These are phyloP conservation scores for Salpingus planirostris DNA, from an alignment of 2,888 invertebrate species.

Conservation along the genomic window DNA sequence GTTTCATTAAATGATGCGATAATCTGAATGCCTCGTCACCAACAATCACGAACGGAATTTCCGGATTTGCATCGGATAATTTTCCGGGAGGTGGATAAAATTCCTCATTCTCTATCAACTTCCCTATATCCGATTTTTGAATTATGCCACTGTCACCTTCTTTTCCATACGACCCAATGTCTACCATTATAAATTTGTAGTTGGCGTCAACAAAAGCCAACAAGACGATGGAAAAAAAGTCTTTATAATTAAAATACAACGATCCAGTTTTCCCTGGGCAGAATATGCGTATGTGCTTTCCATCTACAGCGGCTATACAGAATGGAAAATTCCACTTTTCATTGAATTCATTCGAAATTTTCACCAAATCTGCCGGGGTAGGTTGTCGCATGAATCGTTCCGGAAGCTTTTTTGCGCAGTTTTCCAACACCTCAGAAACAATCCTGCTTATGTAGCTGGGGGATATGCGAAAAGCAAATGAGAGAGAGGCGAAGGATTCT, in stretches of 20 bases:
- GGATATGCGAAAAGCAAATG: neutral
- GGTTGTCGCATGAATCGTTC: conserved; percentile 5
- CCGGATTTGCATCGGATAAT: conserved; percentile 2
- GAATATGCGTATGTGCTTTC: conserved; percentile 24
- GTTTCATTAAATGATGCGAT: conserved; percentile 10
- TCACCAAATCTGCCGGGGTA: conserved; percentile 20
- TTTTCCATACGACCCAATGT: no score
- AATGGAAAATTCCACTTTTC: conserved; percentile 18
- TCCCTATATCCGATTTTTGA: conserved; percentile 6
- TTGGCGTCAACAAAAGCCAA: conserved; percentile 22
- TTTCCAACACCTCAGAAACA: neutral
- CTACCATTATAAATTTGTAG: conserved; percentile 25
- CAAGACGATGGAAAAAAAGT: conserved; percentile 23
- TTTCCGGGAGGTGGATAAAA: conserved; percentile 1
- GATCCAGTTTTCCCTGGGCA: conserved; percentile 20
- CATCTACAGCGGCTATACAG: conserved; percentile 24
- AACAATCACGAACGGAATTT: conserved; percentile 12
- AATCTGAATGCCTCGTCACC: conserved; percentile 18
- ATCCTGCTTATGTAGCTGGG: neutral
- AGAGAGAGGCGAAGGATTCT: neutral
- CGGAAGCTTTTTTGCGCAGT: neutral
- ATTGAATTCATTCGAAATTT: conserved; percentile 19
- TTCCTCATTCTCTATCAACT: neutral
- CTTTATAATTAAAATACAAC: conserved; percentile 26
- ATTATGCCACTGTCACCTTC: conserved; percentile 14